Conservation (phyloP, 2,797 vertebrate genomes). For the Silurus aristotelis region DNA sequence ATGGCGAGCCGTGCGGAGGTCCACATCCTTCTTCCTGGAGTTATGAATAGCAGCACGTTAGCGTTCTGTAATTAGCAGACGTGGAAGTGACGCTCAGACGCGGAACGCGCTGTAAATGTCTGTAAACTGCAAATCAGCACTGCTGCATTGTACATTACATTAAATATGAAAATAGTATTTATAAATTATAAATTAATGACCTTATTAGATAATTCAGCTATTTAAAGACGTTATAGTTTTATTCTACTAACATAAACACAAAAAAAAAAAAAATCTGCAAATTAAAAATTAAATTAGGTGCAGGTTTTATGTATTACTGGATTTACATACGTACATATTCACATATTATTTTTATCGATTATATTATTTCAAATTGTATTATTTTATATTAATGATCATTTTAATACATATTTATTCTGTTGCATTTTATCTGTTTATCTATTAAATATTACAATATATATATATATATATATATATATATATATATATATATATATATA, state of each 20-base stretch:
- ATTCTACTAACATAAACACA: too few species aligned
- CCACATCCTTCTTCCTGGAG: conserved; percentile 8
- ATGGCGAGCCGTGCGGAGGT: neutral
- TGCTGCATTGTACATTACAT: too few species aligned
- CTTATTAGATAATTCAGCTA: too few species aligned
- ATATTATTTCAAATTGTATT: neutral
- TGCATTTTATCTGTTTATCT: neutral
- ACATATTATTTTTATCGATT: neutral
- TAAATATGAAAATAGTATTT: too few species aligned
- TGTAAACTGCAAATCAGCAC: neutral
- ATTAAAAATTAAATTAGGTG: neutral
- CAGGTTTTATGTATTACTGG: neutral
- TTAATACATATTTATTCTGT: neutral
- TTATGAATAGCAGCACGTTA: neutral
- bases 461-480: too few species aligned
- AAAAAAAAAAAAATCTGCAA: too few species aligned
- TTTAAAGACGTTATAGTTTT: neutral
- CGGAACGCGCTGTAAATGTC: neutral
- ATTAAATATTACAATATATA: too few species aligned
- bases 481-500: too few species aligned
- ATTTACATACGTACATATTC: neutral
- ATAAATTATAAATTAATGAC: too few species aligned
- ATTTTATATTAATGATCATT: neutral
- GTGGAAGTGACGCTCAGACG: neutral
- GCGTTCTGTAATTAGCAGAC: neutral